A percentile compares a stretch with the other conserved stretches of the same genome.
These are phyloP conservation scores for Capitulum mitella DNA, from an alignment of 2,888 invertebrate genomes.

Conservation along the genomic window DNA sequence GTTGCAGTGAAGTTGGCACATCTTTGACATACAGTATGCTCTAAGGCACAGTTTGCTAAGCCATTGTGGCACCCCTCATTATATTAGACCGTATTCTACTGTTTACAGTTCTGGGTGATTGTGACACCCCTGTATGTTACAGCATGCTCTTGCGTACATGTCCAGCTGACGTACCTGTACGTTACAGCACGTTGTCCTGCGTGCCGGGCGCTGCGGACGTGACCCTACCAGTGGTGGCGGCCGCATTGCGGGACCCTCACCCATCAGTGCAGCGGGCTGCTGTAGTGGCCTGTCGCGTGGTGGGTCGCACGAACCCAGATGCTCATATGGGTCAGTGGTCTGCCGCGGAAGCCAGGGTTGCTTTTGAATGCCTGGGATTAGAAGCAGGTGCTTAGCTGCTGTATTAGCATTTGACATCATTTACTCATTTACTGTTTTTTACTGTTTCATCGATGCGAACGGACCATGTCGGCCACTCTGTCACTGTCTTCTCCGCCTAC, in stretches of 20 bases:
- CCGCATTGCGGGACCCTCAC: conserved; percentile 3
- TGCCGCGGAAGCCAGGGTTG: too few species aligned
- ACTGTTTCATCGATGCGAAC: too few species aligned
- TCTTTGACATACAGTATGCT: not conserved
- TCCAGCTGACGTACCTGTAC: not conserved
- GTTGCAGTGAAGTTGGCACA: not conserved
- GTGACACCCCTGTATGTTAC: not conserved
- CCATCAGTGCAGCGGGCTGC: not conserved
- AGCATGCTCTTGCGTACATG: not conserved
- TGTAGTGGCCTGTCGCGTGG: not conserved
- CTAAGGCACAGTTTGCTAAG: too few species aligned
- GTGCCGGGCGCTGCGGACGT: not conserved
- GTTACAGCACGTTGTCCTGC: not conserved
- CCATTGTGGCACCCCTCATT: too few species aligned
- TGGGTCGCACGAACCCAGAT: not conserved
- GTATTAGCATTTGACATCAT: too few species aligned
- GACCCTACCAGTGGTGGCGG: not conserved
- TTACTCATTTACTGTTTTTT: too few species aligned
- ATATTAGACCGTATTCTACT: too few species aligned
- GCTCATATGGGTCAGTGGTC: not conserved
- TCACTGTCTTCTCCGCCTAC: too few species aligned
- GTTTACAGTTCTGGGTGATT: too few species aligned
- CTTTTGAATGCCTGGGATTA: too few species aligned
- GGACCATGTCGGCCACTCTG: too few species aligned
- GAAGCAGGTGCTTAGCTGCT: too few species aligned